These are phyloP conservation scores for Dicrurus megarhynchus DNA, from an alignment of 2,113 vertebrate genomes.

Conservation along the genomic window DNA sequence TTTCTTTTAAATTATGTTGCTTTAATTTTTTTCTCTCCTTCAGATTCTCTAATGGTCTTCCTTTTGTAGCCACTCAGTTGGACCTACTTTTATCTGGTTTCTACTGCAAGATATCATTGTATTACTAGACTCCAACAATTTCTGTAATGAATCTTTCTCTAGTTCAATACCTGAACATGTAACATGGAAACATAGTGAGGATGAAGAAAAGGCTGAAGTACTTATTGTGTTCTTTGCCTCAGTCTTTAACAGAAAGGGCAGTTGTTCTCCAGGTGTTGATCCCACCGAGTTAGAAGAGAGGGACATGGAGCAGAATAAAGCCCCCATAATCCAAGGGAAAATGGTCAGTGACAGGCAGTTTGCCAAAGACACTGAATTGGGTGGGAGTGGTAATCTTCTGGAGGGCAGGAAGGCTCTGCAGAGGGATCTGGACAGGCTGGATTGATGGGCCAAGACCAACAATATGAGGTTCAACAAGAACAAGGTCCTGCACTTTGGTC, in stretches of 20 bases:
- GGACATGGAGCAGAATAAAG: background rate
- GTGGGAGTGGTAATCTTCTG: background rate
- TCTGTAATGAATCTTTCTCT: background rate
- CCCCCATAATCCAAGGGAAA: background rate
- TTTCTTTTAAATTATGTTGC: background rate
- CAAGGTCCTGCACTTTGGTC: background rate
- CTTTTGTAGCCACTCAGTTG: background rate
- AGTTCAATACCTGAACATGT: background rate
- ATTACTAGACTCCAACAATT: background rate
- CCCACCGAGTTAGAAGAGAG: background rate
- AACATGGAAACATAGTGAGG: background rate
- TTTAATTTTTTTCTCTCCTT: background rate
- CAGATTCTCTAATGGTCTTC: background rate
- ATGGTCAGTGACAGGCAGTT: background rate
- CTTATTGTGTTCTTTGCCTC: background rate
- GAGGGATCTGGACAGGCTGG: background rate
- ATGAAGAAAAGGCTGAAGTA: background rate
- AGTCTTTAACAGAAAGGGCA: background rate
- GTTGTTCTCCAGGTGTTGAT: background rate
- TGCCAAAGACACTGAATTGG: too few species aligned
- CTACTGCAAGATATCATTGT: background rate
- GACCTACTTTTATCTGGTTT: background rate
- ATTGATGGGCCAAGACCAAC: background rate
- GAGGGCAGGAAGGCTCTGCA: background rate
- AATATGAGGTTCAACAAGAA: background rate